Evolutionary conservation across 2,113 vertebrate genomes (phyloP), one percentile per base, ranked within the genome.

Genomic region (Limnothrissa miodon): DNA sequence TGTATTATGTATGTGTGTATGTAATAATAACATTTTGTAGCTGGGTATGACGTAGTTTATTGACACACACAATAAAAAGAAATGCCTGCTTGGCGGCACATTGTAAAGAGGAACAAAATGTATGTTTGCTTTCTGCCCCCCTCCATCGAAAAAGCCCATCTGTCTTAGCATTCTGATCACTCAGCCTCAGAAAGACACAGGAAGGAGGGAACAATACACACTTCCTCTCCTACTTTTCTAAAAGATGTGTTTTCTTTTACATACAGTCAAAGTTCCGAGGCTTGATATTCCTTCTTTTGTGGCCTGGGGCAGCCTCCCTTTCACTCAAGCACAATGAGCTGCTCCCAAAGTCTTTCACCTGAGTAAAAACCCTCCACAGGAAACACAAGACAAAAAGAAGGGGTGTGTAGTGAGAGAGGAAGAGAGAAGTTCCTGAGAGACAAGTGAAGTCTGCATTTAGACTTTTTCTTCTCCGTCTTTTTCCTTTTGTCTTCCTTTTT

Each of bases 191-290:
- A 93, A 93, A 91, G 87, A 90, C 86, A 93, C 93, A 94, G 94
- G 93, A 94, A 94, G 92, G 88, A 90, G 87, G 90, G 79, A 86
- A 94, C 92, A 95, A 94, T 94, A 88, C 87, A 87, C 87, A 90
- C 90, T 88, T 93, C 90, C 91, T 90, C 91, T 93, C 91, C 90
- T 92, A 91, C 90, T 90, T 89, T 91, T 92, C 85, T 45, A 90
- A 90, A 90, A 93, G 90, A 91, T 89, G 85, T 90, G 84, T 89
- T 89, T 91, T 91, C 88, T 91, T 89, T 86, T 78, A 81, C 80
- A 45, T 82, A 83, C 87, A 82, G 85, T 90, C 92, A 92, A 91
- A 93, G 93, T 94, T 94, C 93, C 94, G 94, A 93, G 91, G 93
- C 91, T 91, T 90, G 90, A 91, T 93, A 92, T 89, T 89, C 85